These are phyloP conservation scores for Felis chaus DNA, from an alignment of 2,113 vertebrate species.

Conservation along the genomic window DNA sequence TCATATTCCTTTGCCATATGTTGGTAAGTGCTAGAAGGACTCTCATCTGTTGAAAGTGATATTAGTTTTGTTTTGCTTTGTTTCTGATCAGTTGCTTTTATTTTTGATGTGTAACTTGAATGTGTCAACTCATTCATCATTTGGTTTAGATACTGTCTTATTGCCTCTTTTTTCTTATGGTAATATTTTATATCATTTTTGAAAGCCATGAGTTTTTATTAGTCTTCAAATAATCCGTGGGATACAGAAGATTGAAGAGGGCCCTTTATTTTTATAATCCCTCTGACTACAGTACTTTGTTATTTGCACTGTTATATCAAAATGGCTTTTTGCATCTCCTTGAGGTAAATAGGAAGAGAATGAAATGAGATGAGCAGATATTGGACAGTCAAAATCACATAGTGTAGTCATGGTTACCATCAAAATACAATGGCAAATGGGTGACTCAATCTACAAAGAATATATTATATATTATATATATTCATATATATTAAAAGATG, in stretches of 20 bases:
- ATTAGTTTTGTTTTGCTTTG: slow-evolving; percentile 23
- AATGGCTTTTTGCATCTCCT: slow-evolving; percentile 61
- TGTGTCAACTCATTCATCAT: slow-evolving; percentile 20
- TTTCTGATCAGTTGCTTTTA: slow-evolving; percentile 15
- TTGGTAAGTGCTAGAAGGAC: slow-evolving; percentile 12
- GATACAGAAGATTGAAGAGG: not conserved
- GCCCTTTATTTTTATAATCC: slow-evolving; percentile 59
- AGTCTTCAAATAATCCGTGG: not conserved
- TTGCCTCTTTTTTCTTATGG: slow-evolving; percentile 33
- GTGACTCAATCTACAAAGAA: not conserved
- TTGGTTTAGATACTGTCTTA: not conserved
- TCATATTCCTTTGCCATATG: slow-evolving; percentile 60
- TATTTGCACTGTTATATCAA: slow-evolving; percentile 51
- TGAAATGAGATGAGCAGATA: slow-evolving; percentile 40
- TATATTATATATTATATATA: not conserved
- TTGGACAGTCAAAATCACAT: slow-evolving; percentile 21
- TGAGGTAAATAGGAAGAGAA: slow-evolving; percentile 36
- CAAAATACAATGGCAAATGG: slow-evolving; percentile 10
- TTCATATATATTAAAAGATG: not conserved
- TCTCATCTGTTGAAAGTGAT: slow-evolving; percentile 55
- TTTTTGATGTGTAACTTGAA: slow-evolving; percentile 33
- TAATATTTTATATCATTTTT: slow-evolving; percentile 51
- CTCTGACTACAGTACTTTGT: slow-evolving; percentile 63
- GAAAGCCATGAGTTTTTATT: slow-evolving; percentile 51
- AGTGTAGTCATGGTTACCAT: slow-evolving; percentile 40